Conservation (phyloP, 2,113 vertebrate species). For the Nymphicus hollandicus region DNA sequence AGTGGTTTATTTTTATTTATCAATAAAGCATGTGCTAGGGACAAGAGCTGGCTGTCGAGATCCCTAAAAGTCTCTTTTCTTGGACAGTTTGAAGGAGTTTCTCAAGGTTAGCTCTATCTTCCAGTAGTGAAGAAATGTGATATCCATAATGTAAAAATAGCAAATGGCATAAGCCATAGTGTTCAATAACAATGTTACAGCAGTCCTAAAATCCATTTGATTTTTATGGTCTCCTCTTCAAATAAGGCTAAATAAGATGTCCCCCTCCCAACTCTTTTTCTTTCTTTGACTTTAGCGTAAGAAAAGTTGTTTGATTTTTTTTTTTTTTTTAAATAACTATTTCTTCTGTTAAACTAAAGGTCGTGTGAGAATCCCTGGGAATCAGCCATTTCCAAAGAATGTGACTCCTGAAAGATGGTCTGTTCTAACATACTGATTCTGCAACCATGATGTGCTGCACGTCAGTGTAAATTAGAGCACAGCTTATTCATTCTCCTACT, state of each 20-base stretch:
- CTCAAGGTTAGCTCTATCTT: not conserved
- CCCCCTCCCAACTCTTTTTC: not conserved
- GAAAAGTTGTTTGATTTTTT: not conserved
- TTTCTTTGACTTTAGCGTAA: not conserved
- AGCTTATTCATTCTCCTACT: not conserved
- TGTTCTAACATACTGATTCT: not conserved
- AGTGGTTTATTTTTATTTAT: not conserved
- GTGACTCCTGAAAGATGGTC: not conserved
- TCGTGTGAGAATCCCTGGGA: not conserved
- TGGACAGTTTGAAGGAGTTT: not conserved
- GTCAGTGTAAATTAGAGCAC: conserved; percentile 35
- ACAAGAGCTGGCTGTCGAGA: not conserved
- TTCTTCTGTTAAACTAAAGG: not conserved
- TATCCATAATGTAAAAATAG: not conserved
- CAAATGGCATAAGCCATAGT: not conserved
- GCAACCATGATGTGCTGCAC: not conserved
- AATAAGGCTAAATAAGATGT: not conserved
- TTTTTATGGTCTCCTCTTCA: not conserved
- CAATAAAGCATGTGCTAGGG: not conserved
- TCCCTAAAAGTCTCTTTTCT: not conserved
- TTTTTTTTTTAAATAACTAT: not conserved
- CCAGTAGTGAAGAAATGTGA: not conserved
- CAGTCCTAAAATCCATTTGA: not conserved
- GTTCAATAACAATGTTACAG: not conserved
- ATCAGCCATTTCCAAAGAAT: conserved; percentile 15